Base-by-base conservation (phyloP, 2,113 vertebrate species). In the Hydrolagus affinis region DNA sequence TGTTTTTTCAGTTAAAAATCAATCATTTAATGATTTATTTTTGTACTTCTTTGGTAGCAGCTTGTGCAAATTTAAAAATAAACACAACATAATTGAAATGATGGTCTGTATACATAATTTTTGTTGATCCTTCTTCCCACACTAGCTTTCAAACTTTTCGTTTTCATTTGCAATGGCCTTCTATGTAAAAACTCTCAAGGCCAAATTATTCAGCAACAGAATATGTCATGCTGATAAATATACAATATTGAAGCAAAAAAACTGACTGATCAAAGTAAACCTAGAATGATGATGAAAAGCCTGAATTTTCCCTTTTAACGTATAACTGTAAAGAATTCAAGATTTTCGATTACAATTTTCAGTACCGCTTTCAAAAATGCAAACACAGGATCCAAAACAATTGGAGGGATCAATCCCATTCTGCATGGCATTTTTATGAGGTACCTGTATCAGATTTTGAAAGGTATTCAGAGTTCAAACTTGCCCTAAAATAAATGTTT, bases 261-360 rank as follows among this genome's bases (percentile, higher is more conserved):
- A 60, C 1, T n/a, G 56, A 78, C 76, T 78, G 60, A 78, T 60
- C 59, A 78, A 12, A 14, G 25, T n/a, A 78, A 59, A 78, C 56
- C 56, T 78, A 62, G 2, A 62, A 62, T 62, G 62, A n/a, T 62
- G 23, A 62, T 62, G 56, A 78, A 59, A 62, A 60, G 57, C 76
- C 56, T 25, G 15, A 78, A 78, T 56, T 59, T 78, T 62, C 57
- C 23, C 12, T n/a, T 60, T 25, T 11, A 14, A 62, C 59, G 21
- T 60, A n/a, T 23, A n/a, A 25, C n/a, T 62, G 57, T 59, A 78
- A 62, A 59, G 21, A 78, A 78, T n/a, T 4, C 0, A 56, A 57
- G 56, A 59, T 77, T 57, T 77, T 11, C n/a, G 60, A 62, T 44
- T 78, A 44, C 44, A 78, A 62, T 78, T 78, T 78, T 62, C 57